Conservation (phyloP, 1,140 invertebrate species). For the Lucilia cuprina region DNA sequence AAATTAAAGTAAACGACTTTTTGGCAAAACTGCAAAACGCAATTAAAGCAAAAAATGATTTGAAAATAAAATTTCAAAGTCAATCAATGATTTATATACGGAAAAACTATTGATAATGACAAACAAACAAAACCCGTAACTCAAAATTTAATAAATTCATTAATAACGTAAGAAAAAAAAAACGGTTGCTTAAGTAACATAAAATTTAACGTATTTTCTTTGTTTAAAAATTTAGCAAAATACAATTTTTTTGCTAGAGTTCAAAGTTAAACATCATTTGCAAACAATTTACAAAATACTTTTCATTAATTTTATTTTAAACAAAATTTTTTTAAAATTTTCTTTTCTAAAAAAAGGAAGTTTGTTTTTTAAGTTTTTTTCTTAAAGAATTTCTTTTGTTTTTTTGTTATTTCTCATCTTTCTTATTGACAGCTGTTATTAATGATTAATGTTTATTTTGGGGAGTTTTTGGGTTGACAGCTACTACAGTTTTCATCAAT, state of each 20-base stretch:
- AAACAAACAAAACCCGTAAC: not conserved
- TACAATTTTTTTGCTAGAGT: not conserved
- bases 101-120: not conserved
- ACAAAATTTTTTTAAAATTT: not conserved
- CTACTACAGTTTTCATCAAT: not conserved
- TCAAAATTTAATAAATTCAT: not conserved
- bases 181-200: not conserved
- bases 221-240: not conserved
- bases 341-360: not conserved
- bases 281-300: not conserved
- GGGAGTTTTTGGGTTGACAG: conserved; percentile 23
- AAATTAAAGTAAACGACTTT: conserved; percentile 7
- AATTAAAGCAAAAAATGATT: not conserved
- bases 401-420: too few relatives aligned
- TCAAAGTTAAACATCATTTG: conserved; percentile 19
- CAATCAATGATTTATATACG: not conserved
- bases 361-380: not conserved
- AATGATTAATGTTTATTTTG: conserved; percentile 21
- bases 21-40: not conserved
- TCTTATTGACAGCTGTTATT: conserved; percentile 15
- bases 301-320: not conserved
- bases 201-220: not conserved
- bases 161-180: not conserved
- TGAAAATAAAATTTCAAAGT: not conserved
- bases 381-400: not conserved